Evolutionary conservation across 2,797 vertebrate species (phyloP).

Genomic region (Strix occidentalis): DNA sequence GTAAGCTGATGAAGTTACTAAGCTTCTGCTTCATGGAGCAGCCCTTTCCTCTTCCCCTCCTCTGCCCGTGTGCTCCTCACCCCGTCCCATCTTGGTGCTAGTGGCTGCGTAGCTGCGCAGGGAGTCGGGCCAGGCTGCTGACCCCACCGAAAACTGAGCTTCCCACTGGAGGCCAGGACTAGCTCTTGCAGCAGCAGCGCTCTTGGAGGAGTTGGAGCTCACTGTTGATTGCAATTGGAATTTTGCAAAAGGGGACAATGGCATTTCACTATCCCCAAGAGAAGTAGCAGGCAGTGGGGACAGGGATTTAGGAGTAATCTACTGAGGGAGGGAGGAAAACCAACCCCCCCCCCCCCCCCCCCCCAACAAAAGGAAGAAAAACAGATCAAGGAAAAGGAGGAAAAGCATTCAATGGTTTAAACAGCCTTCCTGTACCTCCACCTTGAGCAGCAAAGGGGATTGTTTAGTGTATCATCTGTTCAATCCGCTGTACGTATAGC

Average conservation of each 20-base stretch:
- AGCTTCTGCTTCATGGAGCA: not conserved
- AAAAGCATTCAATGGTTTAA: not conserved
- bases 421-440: not conserved
- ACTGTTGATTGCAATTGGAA: not conserved
- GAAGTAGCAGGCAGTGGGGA: not conserved
- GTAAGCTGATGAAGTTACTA: not conserved
- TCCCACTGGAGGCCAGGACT: not conserved
- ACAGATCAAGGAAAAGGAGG: not conserved
- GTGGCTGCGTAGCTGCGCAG: fast-evolving
- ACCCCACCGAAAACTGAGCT: not conserved
- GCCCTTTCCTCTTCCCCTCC: not conserved
- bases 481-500: fast-evolving
- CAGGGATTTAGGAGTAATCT: not conserved
- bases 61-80: not conserved
- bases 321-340: not conserved
- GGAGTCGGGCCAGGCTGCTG: fast-evolving
- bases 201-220: not conserved
- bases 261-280: not conserved
- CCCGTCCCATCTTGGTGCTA: not conserved
- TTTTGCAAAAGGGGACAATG: not conserved
- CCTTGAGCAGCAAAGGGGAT: not conserved
- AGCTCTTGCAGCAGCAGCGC: not conserved
- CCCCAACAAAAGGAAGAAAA: not conserved
- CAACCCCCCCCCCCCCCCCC: too few relatives aligned
- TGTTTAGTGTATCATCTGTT: not conserved